A percentile compares a stretch with the other conserved stretches of the same genome.
Conservation (phyloP, 2,113 vertebrate species). For the Anhinga anhinga region DNA sequence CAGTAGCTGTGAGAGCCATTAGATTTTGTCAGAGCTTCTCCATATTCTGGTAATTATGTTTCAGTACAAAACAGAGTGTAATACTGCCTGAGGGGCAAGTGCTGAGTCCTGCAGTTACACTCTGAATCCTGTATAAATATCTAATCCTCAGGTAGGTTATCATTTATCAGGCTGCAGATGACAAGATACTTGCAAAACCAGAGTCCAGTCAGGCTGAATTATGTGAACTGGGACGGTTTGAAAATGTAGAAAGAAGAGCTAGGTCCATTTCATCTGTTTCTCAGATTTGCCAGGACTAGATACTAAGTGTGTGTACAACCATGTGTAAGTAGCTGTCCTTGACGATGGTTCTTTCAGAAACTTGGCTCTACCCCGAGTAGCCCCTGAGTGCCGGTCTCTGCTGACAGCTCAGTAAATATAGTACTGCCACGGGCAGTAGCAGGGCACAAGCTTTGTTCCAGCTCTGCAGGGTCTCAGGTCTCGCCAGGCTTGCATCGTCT, state of each 20-base stretch:
- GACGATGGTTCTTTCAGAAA: background rate
- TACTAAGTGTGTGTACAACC: no score
- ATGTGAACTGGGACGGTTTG: background rate
- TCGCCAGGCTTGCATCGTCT: background rate
- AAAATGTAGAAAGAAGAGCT: background rate
- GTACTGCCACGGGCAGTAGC: accelerated
- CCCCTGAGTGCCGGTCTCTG: accelerated
- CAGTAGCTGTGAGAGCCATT: accelerated
- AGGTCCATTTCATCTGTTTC: background rate
- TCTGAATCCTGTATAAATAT: background rate
- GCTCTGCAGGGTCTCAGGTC: background rate
- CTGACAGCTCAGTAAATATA: background rate
- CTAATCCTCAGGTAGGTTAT: background rate
- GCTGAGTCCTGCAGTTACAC: background rate
- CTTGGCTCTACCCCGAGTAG: accelerated
- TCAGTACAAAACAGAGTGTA: background rate
- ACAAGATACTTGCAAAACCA: background rate
- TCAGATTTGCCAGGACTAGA: background rate
- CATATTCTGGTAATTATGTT: background rate
- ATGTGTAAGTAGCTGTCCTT: background rate
- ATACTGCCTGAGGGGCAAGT: background rate
- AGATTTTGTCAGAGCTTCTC: background rate
- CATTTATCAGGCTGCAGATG: background rate
- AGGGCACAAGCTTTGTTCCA: background rate
- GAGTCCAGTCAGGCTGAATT: background rate